Evolutionary conservation across 2,888 invertebrate genomes (phyloP), one percentile per base, ranked within the genome.

Genomic region (Nomada hirtipes): DNA sequence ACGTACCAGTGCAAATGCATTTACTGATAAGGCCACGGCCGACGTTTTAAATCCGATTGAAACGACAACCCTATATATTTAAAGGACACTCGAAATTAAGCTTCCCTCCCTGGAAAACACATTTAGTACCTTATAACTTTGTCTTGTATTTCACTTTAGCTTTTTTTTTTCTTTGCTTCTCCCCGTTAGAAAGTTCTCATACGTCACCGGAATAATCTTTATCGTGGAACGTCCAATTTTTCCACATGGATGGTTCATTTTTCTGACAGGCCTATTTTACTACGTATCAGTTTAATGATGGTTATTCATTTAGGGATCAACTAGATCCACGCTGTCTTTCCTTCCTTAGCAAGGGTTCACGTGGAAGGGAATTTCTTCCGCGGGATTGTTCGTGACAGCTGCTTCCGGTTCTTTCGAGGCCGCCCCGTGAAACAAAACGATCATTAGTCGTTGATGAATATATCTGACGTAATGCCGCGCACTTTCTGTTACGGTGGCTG

Each of bases 361-460:
- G 11, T 15, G 26, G 9, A 42, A 18, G 44, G 15, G 53, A 67
- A 63, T 69, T 69, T 73, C 64, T 52, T 63, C 52, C 26, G n/a
- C 4, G 7, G 20, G 9, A 1, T 26, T 68, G 82, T 20, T 13
- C 20, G 15, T 53, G 79, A 75, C 79, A 79, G 52, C 29, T 18
- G 15, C 13, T 75, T 79, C 68, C 75, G 75, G 29, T 68, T 67
- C 47, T 26, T 61, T 10, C 57, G 7, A 47, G 23, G 9, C 15
- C 13, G 47, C n/a, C 10, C 23, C 44, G 10, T 3, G 36, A n/a
- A 55, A 50, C 55, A 69, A 78, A 69, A 53, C 23, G 26, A 7
- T 50, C 73, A 52, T 81, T 67, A 67, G 44, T 78, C 50, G 26
- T 20, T 50, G 20, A 64, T 20, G 29, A 53, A 73, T 60, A 81